A percentile compares a stretch with the other conserved stretches of the same genome.
These are phyloP conservation scores for Cavia porcellus DNA, from an alignment of 2,113 vertebrate species.

Conservation along the genomic window DNA sequence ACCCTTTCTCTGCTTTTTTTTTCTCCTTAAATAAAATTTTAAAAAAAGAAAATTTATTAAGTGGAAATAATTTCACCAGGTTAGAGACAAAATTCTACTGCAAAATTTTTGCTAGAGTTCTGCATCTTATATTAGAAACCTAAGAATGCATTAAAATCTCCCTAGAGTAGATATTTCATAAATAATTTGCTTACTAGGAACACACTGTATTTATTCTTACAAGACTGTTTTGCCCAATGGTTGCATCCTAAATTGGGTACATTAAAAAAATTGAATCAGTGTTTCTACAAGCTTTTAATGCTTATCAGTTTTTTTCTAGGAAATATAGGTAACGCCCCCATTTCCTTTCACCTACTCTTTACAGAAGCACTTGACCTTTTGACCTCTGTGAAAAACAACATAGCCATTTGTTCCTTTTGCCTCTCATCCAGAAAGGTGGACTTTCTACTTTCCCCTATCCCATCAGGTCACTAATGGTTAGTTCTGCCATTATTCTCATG, in stretches of 20 bases:
- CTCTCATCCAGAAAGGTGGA: background rate
- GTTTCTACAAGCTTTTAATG: background rate
- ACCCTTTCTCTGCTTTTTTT: too few species aligned
- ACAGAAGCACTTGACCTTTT: background rate
- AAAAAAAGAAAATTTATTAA: constrained; percentile 56
- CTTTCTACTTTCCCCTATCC: background rate
- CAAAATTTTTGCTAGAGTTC: background rate
- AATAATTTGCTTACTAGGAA: background rate
- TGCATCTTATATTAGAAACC: constrained; percentile 26
- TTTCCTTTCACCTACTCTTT: background rate
- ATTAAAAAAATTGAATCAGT: constrained; percentile 2
- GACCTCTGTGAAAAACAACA: background rate
- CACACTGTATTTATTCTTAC: background rate
- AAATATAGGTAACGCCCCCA: background rate
- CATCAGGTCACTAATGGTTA: background rate
- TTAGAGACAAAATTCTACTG: constrained; percentile 23
- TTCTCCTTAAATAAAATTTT: too few species aligned
- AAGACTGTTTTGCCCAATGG: background rate
- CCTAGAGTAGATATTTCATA: background rate
- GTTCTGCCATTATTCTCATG: background rate
- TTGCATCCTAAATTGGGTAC: background rate
- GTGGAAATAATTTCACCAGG: constrained; percentile 49
- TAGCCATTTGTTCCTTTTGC: background rate
- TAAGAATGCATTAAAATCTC: constrained; percentile 15
- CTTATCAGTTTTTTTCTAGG: constrained; percentile 13